Percentiles rank a stretch among this genome's conserved stretches.
Evolutionary conservation across 2,888 invertebrate species (phyloP).

Genomic region (Nebria brevicollis): DNA sequence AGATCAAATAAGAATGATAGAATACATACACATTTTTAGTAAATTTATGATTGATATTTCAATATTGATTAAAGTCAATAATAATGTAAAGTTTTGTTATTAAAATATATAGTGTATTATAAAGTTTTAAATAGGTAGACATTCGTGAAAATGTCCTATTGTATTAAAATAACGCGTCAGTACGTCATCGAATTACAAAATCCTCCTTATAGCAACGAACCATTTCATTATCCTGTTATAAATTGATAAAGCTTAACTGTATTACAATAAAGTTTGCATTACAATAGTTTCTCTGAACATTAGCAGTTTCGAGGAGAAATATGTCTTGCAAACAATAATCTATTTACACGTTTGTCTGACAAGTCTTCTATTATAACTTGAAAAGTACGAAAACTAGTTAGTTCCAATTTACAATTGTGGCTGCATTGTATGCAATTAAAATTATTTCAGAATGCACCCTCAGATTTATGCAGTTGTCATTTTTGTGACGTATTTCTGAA

Average conservation of each 20-base stretch:
- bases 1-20: too few species aligned
- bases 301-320: not conserved
- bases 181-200: not conserved
- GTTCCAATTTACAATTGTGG: not conserved
- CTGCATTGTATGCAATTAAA: not conserved
- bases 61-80: not conserved
- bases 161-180: conserved; percentile 12
- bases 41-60: too few species aligned
- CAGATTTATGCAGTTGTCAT: not conserved
- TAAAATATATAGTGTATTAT: not conserved
- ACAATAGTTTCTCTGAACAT: conserved; percentile 12
- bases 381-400: not conserved
- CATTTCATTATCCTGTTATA: conserved; percentile 7
- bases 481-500: not conserved
- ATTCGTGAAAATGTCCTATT: not conserved
- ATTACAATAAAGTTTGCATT: conserved; percentile 11
- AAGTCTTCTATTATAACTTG: conserved; percentile 1
- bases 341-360: conserved; percentile 3
- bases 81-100: not conserved
- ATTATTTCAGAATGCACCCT: not conserved
- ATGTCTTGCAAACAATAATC: not conserved
- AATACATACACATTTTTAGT: too few species aligned
- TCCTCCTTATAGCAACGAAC: not conserved
- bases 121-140: not conserved
- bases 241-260: conserved; percentile 4